Base-by-base conservation (phyloP, 1,140 invertebrate genomes). In the Drosophila baimaii region DNA sequence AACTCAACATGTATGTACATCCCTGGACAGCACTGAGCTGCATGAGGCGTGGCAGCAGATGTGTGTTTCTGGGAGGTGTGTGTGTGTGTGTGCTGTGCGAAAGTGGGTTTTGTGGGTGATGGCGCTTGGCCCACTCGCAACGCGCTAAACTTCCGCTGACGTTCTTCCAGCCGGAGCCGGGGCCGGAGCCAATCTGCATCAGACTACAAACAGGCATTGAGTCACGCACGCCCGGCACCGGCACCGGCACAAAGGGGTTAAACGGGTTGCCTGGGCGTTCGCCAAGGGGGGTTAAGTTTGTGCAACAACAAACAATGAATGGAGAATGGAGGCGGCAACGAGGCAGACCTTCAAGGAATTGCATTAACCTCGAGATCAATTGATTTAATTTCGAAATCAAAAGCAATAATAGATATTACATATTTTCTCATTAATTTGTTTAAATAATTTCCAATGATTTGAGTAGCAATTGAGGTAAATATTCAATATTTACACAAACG, bases 161-260 rank as follows among this genome's bases (percentile, higher is more conserved):
- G 55, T 17, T 66, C 61, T 35, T 54, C 49, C 49, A 29, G 46
- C 25, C 47, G 35, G 15, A 12, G 35, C 35, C 59, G 31, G 35
- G 69, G 63, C 55, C 70, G 23, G 57, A 62, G 79, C 65, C 78
- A 81, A 81, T 81, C 66, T 77, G 47, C 66, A 58, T 81, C 79
- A 81, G 64, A 71, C 77, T 80, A 47, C 72, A 78, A 71, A 78
- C 75, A 79, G 54, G 56, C 33, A 47, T 56, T 29, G 68, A 72
- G 61, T 78, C 75, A 72, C 61, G 75, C 66, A 72, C 62, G 19
- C 29, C 29, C 19, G 6, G 35, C 15, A 37, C 35, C 15, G 35
- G 0, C 33, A 33, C 29, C 29, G 19, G 35, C 31, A 57, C 19
- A 37, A 21, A 61, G 66, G 66, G 41, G 33, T 57, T n/a, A 47